phyloP scores from a whole-genome alignment of 2,113 vertebrate species.

The Corydoras maculifer region DNA sequence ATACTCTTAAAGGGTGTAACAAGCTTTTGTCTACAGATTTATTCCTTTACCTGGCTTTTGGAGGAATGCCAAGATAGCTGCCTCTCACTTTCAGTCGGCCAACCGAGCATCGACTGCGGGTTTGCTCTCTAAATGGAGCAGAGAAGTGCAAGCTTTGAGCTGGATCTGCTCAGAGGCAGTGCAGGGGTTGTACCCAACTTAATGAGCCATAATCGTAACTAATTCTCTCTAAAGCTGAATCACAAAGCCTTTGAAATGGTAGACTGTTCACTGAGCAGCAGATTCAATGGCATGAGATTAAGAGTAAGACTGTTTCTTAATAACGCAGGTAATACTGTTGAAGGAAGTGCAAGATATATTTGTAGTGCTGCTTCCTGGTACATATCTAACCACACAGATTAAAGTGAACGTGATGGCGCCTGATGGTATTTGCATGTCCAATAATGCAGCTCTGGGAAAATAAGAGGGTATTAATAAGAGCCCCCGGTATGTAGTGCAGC shows the following conservation, averaged over 20 bases:
- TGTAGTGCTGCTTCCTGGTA: slow-evolving; percentile 17
- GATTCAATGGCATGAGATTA: not conserved
- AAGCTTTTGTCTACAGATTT: slow-evolving; percentile 50
- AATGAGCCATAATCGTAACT: not conserved
- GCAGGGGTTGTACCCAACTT: slow-evolving; percentile 6
- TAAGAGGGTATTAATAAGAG: slow-evolving; percentile 22
- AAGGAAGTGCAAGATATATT: slow-evolving; percentile 1
- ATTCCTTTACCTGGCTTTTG: slow-evolving; percentile 20
- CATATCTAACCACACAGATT: slow-evolving; percentile 1
- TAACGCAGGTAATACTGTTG: not conserved
- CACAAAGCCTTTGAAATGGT: slow-evolving; percentile 18
- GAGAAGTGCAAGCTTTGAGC: slow-evolving; percentile 1
- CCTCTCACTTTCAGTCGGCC: slow-evolving; percentile 28
- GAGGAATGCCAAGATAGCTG: slow-evolving; percentile 22
- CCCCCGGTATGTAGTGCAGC: slow-evolving; percentile 27
- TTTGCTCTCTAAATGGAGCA: slow-evolving; percentile 9
- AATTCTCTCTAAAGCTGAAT: slow-evolving; percentile 15
- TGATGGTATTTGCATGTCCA: slow-evolving; percentile 20
- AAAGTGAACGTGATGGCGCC: slow-evolving; percentile 14
- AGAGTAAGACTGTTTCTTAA: not conserved
- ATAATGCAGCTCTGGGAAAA: slow-evolving; percentile 4
- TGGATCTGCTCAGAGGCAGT: not conserved
- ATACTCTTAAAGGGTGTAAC: slow-evolving; percentile 54
- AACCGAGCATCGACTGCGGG: not conserved
- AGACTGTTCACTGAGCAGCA: not conserved